phyloP scores from a whole-genome alignment of 2,113 vertebrate species.

The Cynocephalus volans region DNA sequence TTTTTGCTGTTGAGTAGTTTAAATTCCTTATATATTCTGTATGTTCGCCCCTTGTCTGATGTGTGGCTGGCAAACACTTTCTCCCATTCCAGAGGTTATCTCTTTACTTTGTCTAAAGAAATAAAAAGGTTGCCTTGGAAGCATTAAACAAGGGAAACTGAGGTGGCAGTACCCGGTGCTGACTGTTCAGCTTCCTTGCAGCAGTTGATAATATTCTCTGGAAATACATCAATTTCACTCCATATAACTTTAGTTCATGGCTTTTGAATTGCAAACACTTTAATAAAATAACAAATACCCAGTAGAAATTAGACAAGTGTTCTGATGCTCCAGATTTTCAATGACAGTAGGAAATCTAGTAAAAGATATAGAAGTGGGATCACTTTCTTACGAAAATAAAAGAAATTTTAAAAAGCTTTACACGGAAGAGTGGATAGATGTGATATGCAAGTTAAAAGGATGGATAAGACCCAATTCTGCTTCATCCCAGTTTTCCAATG shows the following conservation, averaged over 20 bases:
- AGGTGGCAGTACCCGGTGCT: too few species aligned
- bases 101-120: neutral
- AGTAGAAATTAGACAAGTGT: slow-evolving; percentile 50
- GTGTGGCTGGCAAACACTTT: too few species aligned
- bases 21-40: too few species aligned
- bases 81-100: too few species aligned
- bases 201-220: neutral
- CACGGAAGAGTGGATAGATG: neutral
- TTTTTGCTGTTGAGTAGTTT: too few species aligned
- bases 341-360: slow-evolving; percentile 65
- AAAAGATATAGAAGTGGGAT: slow-evolving; percentile 23
- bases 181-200: neutral
- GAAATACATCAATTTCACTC: neutral
- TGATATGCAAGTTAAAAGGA: neutral
- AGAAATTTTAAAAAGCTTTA: slow-evolving; percentile 33
- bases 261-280: slow-evolving; percentile 61
- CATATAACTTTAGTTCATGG: neutral
- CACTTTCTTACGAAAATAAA: slow-evolving; percentile 11
- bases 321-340: slow-evolving; percentile 51
- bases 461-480: neutral
- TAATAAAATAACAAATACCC: slow-evolving; percentile 63
- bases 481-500: neutral
- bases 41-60: too few species aligned
- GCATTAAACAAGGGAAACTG: neutral
- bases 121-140: neutral